Evolutionary conservation across 2,113 vertebrate species (phyloP), one percentile per base, ranked within the genome.

Genomic region (Psittacara wagleri): DNA sequence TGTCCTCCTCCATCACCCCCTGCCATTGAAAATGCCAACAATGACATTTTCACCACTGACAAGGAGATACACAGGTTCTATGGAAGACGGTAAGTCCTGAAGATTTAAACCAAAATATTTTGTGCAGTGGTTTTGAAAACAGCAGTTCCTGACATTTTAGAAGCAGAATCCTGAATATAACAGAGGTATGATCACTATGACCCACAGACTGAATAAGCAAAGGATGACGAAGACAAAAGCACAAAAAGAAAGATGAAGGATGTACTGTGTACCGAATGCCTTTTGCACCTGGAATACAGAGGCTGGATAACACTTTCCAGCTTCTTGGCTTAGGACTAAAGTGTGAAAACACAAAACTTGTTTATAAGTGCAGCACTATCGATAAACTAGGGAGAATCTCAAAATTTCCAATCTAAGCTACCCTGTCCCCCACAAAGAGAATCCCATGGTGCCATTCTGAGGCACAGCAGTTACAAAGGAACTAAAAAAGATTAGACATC

Each of bases 121-220:
- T 31, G 29, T 35, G 20, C 20, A 18, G 27, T 31, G 29, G 31
- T 77, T 72, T 72, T 35, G 22, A 86, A 27, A 78, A 77, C 39
- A 69, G 43, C 22, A 68, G 48, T 18, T 75, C 49, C n/a, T 46
- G 31, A 19, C 43, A 49, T 23, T 52, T 73, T 41, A 72, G 55
- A 75, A 82, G 27, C 13, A 89, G 61, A 19, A 49, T 16, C 22
- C 29, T n/a, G 24, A 70, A 51, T 2, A 27, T 8, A 77, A 17
- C 23, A 22, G 18, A 67, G 27, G 8, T 44, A 9, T 9, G 13
- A 37, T 55, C 28, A n/a, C n/a, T 29, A 23, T 29, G 23, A 74
- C 22, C 7, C n/a, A 54, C n/a, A 70, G 6, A 48, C 4, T 48
- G 12, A 68, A 33, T 0, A 0, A 43, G 39, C 46, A 62, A 17